Conservation (phyloP, 2,113 vertebrate species). For the Eleginops maclovinus region DNA sequence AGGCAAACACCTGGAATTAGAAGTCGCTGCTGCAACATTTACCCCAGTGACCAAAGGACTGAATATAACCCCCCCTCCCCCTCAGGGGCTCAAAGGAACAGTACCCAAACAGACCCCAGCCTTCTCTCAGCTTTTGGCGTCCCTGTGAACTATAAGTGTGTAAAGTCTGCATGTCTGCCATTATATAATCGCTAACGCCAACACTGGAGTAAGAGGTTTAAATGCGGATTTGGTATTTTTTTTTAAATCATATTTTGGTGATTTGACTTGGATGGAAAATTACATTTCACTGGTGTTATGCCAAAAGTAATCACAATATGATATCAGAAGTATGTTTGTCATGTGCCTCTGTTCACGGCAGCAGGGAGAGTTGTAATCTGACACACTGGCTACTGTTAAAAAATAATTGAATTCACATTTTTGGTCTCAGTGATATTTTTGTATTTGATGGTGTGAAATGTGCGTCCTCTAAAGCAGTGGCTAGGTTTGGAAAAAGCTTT, state of each 20-base stretch:
- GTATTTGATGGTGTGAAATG: neutral
- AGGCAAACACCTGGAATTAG: conserved; percentile 52
- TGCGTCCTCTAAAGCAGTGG: neutral
- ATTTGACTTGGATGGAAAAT: conserved; percentile 5
- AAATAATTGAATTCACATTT: neutral
- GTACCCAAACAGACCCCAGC: neutral
- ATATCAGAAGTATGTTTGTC: neutral
- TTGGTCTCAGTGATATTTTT: neutral
- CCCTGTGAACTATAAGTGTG: neutral
- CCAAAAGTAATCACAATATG: neutral
- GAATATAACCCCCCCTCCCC: neutral
- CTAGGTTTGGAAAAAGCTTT: neutral
- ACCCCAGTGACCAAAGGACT: conserved; percentile 8
- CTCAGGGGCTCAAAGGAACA: neutral
- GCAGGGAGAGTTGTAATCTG: neutral
- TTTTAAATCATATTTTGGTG: neutral
- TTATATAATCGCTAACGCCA: neutral
- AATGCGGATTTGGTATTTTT: conserved; percentile 9
- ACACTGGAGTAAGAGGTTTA: neutral
- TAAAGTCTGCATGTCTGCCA: neutral
- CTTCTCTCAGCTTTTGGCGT: neutral
- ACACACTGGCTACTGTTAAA: neutral
- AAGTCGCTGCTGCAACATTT: conserved; percentile 40
- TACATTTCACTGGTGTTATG: neutral
- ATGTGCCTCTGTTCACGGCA: neutral